A percentile compares a stretch with the other conserved stretches of the same genome.
Conservation (phyloP, 2,113 vertebrate genomes). For the Aldabrachelys gigantea region DNA sequence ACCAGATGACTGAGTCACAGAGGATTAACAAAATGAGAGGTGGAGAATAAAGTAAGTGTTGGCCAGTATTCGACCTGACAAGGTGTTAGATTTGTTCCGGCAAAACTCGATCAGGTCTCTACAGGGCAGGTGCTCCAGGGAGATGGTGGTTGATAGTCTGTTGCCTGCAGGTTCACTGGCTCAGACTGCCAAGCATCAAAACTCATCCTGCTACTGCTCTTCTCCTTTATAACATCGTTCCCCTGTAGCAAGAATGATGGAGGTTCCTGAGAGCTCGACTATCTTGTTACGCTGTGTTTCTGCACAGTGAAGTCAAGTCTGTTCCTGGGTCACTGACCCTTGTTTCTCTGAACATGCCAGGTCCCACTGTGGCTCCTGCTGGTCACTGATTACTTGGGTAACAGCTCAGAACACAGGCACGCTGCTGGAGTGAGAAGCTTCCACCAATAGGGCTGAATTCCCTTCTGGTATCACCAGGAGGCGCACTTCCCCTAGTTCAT, state of each 20-base stretch:
- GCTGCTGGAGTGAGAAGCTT: background rate
- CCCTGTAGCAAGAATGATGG: background rate
- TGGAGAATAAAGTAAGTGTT: background rate
- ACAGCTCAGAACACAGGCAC: background rate
- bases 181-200: fast-evolving
- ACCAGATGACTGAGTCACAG: background rate
- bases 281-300: fast-evolving
- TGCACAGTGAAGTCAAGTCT: fast-evolving
- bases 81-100: background rate
- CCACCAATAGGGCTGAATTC: background rate
- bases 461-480: background rate
- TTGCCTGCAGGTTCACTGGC: background rate
- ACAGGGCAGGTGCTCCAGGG: background rate
- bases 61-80: too few relatives aligned
- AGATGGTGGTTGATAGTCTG: background rate
- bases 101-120: background rate
- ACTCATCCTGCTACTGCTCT: fast-evolving
- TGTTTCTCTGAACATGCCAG: background rate
- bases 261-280: fast-evolving
- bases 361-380: fast-evolving
- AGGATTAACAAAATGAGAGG: background rate
- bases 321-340: background rate
- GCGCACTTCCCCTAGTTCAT: background rate
- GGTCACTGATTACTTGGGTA: fast-evolving
- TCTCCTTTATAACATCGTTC: fast-evolving